Conservation (phyloP, 1,140 invertebrate genomes). For the Papilio helenus region DNA sequence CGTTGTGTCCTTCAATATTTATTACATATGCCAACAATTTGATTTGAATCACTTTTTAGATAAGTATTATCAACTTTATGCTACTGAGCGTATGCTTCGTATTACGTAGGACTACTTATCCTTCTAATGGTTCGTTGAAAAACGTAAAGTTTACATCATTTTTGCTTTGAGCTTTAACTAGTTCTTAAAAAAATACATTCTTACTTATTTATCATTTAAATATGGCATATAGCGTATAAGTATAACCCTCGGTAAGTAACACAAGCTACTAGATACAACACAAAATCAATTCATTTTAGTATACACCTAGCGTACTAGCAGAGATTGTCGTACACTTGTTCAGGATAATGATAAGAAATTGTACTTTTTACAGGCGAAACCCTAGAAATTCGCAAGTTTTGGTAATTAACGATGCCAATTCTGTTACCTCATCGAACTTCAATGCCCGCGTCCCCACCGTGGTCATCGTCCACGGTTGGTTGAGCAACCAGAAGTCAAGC, state of each 20-base stretch:
- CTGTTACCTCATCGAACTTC: conserved; percentile 54
- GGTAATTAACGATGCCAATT: conserved; percentile 45
- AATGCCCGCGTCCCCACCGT: conserved; percentile 50
- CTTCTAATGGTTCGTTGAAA: no score
- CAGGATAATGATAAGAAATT: background rate
- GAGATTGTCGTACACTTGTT: background rate
- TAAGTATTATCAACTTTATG: no score
- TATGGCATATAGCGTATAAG: no score
- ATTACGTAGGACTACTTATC: no score
- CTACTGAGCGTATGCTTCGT: no score
- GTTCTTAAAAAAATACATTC: no score
- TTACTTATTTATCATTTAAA: no score
- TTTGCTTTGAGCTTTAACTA: no score
- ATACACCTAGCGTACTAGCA: background rate
- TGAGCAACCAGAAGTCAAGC: conserved; percentile 51
- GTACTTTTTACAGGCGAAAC: conserved; percentile 54
- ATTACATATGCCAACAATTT: no score
- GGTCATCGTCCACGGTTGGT: conserved; percentile 58
- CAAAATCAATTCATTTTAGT: background rate
- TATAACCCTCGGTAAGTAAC: background rate
- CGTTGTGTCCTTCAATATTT: no score
- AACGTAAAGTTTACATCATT: no score
- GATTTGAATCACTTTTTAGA: no score
- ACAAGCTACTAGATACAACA: background rate
- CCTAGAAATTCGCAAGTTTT: conserved; percentile 36